Evolutionary conservation across 1,140 invertebrate genomes (phyloP).

Genomic region (Proctacanthus coquilletti): DNA sequence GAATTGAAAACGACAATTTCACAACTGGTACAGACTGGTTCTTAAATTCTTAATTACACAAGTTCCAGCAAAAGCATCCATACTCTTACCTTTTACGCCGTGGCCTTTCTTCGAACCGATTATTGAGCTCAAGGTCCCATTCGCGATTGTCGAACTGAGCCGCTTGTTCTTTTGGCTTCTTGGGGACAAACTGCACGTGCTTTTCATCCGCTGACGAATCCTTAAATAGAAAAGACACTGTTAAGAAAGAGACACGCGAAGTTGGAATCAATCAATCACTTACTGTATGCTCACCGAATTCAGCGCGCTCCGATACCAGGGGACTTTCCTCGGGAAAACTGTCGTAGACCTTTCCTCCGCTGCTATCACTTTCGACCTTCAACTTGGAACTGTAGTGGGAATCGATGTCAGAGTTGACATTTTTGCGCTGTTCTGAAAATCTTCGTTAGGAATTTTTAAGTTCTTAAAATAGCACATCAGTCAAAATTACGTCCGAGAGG

Average conservation of each 20-base stretch:
- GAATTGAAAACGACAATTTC: no score
- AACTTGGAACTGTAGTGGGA: slow-evolving; percentile 3
- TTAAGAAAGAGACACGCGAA: background rate
- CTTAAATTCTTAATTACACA: no score
- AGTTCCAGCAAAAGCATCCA: no score
- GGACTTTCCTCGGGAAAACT: slow-evolving; percentile 31
- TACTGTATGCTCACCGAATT: slow-evolving; percentile 22
- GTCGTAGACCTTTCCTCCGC: no score
- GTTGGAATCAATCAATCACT: background rate
- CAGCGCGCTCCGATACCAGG: slow-evolving; percentile 25
- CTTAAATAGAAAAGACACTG: slow-evolving; percentile 5
- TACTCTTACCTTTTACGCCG: slow-evolving; percentile 28
- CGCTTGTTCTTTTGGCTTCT: slow-evolving; percentile 14
- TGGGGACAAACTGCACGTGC: slow-evolving; percentile 26
- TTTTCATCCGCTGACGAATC: slow-evolving; percentile 27
- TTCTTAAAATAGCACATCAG: no score
- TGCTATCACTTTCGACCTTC: slow-evolving; percentile 24
- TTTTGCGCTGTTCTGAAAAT: slow-evolving; percentile 4
- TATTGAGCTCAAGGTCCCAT: slow-evolving; percentile 26
- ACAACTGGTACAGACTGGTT: no score
- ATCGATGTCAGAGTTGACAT: slow-evolving; percentile 10
- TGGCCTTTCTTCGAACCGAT: slow-evolving; percentile 28
- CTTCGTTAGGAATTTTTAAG: no score
- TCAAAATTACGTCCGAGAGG: no score
- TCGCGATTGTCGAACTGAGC: slow-evolving; percentile 26